Percentiles rank a stretch among this genome's conserved stretches.
Evolutionary conservation across 92 coral and sea anemone genomes (phyloP).

Genomic region (Zoanthus sansibaricus): DNA sequence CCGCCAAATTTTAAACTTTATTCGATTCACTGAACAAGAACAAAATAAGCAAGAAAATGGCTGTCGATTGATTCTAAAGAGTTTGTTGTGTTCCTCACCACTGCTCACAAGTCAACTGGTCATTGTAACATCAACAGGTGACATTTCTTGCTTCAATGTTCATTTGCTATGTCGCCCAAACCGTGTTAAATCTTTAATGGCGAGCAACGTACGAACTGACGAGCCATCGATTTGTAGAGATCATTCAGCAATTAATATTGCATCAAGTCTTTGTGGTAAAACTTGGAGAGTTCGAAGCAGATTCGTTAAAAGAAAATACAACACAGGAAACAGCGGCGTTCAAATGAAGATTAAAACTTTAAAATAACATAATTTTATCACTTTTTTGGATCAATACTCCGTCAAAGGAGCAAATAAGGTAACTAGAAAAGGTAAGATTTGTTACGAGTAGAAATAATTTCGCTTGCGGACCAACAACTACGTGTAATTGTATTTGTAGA

Average conservation of each 20-base stretch:
- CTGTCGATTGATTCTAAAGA: constrained; percentile 30
- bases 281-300: constrained; percentile 23
- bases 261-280: constrained; percentile 42
- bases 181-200: constrained; percentile 31
- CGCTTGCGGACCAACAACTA: background rate
- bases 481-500: constrained; percentile 29
- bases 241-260: constrained; percentile 37
- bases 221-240: constrained; percentile 25
- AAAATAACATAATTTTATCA: background rate
- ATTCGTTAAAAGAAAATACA: constrained; percentile 3
- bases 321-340: constrained; percentile 33
- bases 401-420: background rate
- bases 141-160: constrained; percentile 42
- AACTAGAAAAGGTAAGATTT: constrained; percentile 28
- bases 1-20: constrained; percentile 47
- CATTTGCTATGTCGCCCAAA: constrained; percentile 32
- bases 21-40: constrained; percentile 45
- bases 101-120: constrained; percentile 46
- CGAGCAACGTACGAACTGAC: constrained; percentile 26
- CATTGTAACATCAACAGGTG: constrained; percentile 14
- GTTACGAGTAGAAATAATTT: background rate
- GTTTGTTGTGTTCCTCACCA: constrained; percentile 40
- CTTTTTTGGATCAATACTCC: constrained; percentile 1
- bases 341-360: constrained; percentile 31
- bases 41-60: constrained; percentile 34